These are phyloP conservation scores for Dromas ardeola DNA, from an alignment of 2,113 vertebrate species.

Conservation along the genomic window DNA sequence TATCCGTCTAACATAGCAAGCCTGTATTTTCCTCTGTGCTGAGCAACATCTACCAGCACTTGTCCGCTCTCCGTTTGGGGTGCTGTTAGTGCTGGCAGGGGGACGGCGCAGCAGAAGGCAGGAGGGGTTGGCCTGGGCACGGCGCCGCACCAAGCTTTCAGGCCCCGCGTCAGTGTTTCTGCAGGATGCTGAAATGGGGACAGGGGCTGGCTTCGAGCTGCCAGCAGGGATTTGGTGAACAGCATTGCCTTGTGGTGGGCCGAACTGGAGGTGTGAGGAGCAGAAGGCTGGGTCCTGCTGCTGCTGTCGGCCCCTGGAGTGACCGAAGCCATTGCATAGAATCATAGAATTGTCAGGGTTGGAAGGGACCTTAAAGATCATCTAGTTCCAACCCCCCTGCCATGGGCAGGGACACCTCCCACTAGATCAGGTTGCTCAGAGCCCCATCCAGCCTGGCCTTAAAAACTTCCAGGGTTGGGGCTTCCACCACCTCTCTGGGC, in stretches of 20 bases:
- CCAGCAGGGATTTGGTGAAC: background rate
- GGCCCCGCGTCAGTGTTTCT: background rate
- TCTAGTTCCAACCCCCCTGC: too few species aligned
- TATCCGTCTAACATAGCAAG: background rate
- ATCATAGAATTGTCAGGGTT: too few species aligned
- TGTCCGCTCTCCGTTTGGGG: accelerated
- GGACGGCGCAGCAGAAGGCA: accelerated
- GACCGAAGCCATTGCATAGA: background rate
- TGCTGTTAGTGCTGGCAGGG: background rate
- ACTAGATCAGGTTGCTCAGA: too few species aligned
- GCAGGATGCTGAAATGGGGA: background rate
- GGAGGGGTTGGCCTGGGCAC: background rate
- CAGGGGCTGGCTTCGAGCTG: background rate
- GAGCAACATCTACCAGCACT: background rate
- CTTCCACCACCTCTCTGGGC: too few species aligned
- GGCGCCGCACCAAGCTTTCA: accelerated
- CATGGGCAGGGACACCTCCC: too few species aligned
- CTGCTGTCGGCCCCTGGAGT: accelerated
- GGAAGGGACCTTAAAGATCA: too few species aligned
- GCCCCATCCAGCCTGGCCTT: too few species aligned
- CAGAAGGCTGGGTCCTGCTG: background rate
- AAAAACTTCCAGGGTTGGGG: too few species aligned
- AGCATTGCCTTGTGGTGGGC: accelerated
- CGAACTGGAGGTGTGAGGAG: background rate
- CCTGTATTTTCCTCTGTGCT: background rate